phyloP scores from a whole-genome alignment of 2,113 vertebrate species.

The Psilopsiagon aymara region DNA sequence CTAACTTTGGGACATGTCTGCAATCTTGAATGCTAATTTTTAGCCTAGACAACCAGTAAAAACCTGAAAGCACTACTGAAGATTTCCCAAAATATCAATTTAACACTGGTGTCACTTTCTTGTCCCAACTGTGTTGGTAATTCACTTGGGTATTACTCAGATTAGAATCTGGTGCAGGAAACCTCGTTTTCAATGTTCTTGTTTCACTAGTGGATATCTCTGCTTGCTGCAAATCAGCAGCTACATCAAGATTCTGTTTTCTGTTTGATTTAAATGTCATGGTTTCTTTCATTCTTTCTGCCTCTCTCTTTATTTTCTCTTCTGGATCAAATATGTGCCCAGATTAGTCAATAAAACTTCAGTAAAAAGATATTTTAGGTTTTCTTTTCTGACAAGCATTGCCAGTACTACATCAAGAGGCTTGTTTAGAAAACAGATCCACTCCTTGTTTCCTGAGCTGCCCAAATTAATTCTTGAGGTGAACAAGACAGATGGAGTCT shows the following conservation, averaged over 20 bases:
- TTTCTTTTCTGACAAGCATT: neutral
- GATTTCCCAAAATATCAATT: neutral
- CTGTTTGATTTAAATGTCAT: neutral
- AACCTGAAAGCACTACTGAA: neutral
- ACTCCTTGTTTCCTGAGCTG: neutral
- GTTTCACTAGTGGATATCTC: neutral
- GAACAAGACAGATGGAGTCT: neutral
- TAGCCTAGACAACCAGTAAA: neutral
- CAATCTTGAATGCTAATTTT: conserved; percentile 15
- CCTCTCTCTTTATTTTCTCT: neutral
- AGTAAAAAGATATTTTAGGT: neutral
- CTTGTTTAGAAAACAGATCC: neutral
- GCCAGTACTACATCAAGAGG: neutral
- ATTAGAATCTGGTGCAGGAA: neutral
- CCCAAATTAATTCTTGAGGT: neutral
- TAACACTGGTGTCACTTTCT: neutral
- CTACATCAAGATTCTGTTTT: neutral
- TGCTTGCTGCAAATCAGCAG: neutral
- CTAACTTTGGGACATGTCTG: neutral
- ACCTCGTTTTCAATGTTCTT: neutral
- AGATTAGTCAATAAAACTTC: neutral
- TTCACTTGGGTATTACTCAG: neutral
- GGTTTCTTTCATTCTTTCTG: neutral
- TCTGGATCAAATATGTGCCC: neutral
- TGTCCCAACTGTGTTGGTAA: neutral